Base-by-base conservation (phyloP, 2,888 invertebrate species). In the Patella depressa region DNA sequence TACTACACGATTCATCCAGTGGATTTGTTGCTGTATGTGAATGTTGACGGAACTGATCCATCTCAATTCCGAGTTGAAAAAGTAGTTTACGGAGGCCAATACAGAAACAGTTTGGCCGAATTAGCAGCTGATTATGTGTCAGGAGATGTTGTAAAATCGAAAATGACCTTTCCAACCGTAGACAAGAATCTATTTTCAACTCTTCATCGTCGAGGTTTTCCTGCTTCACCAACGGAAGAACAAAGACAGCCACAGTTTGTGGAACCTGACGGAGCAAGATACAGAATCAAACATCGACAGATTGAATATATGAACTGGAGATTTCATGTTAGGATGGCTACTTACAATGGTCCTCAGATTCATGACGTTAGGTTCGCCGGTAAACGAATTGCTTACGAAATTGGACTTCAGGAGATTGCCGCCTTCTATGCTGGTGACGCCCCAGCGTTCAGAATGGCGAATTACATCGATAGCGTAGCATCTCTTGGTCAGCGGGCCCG, bases 311-410 rank as follows among this genome's bases (percentile, higher is more conserved):
- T 80, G 73, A 82, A 82, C 29, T 85, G 85, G 85, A 19, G 74
- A 57, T 85, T 85, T 75, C 71, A 85, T 69, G 79, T 82, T 76
- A 71, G 79, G 17, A 79, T 83, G 75, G 65, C 76, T 15, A 72
- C 79, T 12, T 65, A 74, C 53, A 69, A 77, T 11, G 83, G 84
- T 24, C 72, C 78, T 11, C 79, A 79, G 75, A 17, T 80, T 14
- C 74, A 73, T n/a, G 74, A 80, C 65, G 74, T 83, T 53, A 73
- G 77, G 11, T 85, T 78, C 74, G 34, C 71, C 1, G 76, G 77
- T 17, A 79, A 83, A 45, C 65, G 82, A 45, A 77, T 85, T 12
- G 80, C 83, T 7, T 85, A 85, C 72, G 85, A 85, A 72, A 79
- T 85, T 4, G 78, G 84, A 34, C 78, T 84, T 3, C 83, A 82